Evolutionary conservation across 2,888 invertebrate species (phyloP).

Genomic region (Alentia gelatinosa): DNA sequence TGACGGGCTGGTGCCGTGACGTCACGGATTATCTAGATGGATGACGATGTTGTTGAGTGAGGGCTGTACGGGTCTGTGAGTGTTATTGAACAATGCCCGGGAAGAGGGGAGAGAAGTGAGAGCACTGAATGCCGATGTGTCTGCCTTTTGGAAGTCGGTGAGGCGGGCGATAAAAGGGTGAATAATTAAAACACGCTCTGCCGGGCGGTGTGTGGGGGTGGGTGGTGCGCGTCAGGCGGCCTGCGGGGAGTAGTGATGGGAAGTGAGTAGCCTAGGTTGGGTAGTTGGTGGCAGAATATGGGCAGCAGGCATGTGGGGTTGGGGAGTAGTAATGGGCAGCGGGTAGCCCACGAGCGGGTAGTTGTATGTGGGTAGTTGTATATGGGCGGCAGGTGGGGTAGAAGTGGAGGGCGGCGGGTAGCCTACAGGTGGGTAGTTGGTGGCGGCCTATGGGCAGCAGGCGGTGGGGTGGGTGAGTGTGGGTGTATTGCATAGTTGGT

Average conservation of each 20-base stretch:
- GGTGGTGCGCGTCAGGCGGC: not conserved
- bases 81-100: slow-evolving; percentile 5
- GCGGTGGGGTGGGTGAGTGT: too few relatives aligned
- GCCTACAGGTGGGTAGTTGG: too few relatives aligned
- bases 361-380: not conserved
- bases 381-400: not conserved
- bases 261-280: not conserved
- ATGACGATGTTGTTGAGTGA: too few relatives aligned
- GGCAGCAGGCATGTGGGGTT: too few relatives aligned
- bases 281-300: not conserved
- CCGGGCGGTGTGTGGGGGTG: not conserved
- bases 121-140: not conserved
- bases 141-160: slow-evolving; percentile 17
- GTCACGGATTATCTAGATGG: not conserved
- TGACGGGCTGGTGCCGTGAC: not conserved
- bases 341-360: not conserved
- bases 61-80: too few relatives aligned
- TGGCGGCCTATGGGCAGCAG: too few relatives aligned
- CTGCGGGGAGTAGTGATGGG: not conserved
- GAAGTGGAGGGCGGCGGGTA: too few relatives aligned
- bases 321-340: not conserved
- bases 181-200: not conserved
- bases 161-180: slow-evolving; percentile 10
- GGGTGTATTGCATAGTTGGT: too few relatives aligned
- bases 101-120: not conserved